Conservation (phyloP, 2,113 vertebrate species). For the Apteryx owenii region DNA sequence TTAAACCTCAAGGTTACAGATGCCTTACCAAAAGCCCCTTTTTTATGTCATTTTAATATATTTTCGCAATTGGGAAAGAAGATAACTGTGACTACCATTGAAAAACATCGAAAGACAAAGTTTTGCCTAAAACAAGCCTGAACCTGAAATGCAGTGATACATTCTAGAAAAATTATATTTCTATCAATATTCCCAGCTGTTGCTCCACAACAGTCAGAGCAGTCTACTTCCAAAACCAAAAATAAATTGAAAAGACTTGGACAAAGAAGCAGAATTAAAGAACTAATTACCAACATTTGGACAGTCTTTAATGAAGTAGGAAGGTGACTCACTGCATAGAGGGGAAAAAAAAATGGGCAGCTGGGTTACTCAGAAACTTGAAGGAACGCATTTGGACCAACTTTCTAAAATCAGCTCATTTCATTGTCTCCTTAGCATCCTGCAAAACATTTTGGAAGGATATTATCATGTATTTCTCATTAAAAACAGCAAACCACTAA, state of each 20-base stretch:
- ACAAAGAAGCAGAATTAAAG: not conserved
- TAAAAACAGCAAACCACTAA: not conserved
- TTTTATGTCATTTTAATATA: not conserved
- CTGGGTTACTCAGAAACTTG: not conserved
- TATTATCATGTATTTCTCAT: not conserved
- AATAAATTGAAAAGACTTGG: not conserved
- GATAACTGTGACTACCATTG: not conserved
- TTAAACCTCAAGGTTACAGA: not conserved
- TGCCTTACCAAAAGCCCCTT: not conserved
- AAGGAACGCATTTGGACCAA: not conserved
- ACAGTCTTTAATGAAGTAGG: not conserved
- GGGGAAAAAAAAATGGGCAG: not conserved
- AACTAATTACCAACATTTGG: not conserved
- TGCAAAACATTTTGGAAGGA: not conserved
- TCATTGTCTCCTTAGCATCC: not conserved
- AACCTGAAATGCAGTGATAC: not conserved
- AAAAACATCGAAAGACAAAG: not conserved
- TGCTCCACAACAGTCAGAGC: not conserved
- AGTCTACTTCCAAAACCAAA: not conserved
- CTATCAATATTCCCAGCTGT: not conserved
- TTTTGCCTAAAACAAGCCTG: not conserved
- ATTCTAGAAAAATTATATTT: not conserved
- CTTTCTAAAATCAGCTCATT: not conserved
- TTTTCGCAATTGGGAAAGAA: not conserved
- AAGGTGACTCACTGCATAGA: not conserved